phyloP scores from a whole-genome alignment of 2,888 invertebrate species.

The Lycophotia porphyrea region DNA sequence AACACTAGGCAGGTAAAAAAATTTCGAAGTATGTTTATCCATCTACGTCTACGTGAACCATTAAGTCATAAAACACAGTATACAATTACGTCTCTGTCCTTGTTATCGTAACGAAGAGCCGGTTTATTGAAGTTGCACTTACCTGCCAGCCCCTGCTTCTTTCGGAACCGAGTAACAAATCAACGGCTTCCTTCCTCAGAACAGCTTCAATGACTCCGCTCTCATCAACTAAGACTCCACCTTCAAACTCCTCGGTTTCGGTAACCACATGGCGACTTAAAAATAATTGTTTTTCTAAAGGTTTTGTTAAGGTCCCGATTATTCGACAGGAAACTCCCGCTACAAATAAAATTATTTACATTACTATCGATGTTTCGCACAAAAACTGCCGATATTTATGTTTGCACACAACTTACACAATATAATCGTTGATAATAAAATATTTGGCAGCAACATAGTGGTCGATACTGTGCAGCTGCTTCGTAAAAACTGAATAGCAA shows the following conservation, averaged over 20 bases:
- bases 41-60: no score
- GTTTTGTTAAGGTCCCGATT: conserved; percentile 47
- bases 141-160: conserved; percentile 69
- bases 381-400: conserved; percentile 1
- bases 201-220: conserved; percentile 90
- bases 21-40: no score
- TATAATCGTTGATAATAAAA: conserved; percentile 50
- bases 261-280: conserved; percentile 87
- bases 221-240: conserved; percentile 90
- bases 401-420: conserved; percentile 58
- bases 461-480: conserved; percentile 52
- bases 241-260: conserved; percentile 87
- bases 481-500: conserved; percentile 57
- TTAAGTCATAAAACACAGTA: neutral
- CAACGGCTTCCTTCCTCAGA: conserved; percentile 83
- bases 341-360: conserved; percentile 47
- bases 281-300: conserved; percentile 77
- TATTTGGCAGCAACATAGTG: conserved; percentile 56
- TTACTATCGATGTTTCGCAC: conserved; percentile 2
- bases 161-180: conserved; percentile 60
- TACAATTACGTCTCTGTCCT: conserved; percentile 4
- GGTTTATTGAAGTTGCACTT: conserved; percentile 13
- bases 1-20: no score
- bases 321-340: conserved; percentile 50
- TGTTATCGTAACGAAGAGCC: neutral